phyloP scores from a whole-genome alignment of 2,113 vertebrate genomes.

The Oreochromis niloticus region DNA sequence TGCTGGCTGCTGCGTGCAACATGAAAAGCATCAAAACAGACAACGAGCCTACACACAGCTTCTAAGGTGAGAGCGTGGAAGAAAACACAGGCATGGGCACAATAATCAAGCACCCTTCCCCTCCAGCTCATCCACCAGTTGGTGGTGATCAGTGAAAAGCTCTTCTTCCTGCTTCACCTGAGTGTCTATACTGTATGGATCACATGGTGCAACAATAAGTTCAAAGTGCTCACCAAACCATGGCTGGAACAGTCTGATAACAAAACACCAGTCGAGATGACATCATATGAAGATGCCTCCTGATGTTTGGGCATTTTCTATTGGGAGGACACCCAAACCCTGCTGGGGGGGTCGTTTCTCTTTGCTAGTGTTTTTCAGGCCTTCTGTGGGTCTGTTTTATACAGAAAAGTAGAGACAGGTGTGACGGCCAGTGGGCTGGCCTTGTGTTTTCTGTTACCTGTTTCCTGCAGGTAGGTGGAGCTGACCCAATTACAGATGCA shows the following conservation, averaged over 20 bases:
- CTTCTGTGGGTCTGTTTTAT: neutral
- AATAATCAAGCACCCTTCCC: neutral
- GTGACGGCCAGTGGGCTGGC: too few relatives aligned
- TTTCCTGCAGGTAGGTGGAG: too few relatives aligned
- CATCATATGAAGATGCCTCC: neutral
- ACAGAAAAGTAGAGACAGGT: neutral
- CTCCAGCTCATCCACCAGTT: neutral
- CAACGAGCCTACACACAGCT: conserved; percentile 1
- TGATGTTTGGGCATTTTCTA: neutral
- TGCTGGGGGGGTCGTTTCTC: neutral
- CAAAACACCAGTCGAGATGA: neutral
- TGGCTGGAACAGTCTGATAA: neutral
- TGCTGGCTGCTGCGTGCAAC: neutral
- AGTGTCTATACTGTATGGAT: neutral
- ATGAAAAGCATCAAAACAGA: conserved; percentile 29
- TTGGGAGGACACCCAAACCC: neutral
- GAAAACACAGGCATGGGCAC: neutral
- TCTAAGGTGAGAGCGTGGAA: neutral
- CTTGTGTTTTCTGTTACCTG: too few relatives aligned
- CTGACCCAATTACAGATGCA: too few relatives aligned
- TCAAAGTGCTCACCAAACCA: neutral
- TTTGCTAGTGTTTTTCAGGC: neutral
- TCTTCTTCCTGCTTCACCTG: neutral
- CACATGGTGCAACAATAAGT: neutral
- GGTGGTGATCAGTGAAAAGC: neutral